phyloP scores from a whole-genome alignment of 2,113 vertebrate species.

The Tenrec ecaudatus region DNA sequence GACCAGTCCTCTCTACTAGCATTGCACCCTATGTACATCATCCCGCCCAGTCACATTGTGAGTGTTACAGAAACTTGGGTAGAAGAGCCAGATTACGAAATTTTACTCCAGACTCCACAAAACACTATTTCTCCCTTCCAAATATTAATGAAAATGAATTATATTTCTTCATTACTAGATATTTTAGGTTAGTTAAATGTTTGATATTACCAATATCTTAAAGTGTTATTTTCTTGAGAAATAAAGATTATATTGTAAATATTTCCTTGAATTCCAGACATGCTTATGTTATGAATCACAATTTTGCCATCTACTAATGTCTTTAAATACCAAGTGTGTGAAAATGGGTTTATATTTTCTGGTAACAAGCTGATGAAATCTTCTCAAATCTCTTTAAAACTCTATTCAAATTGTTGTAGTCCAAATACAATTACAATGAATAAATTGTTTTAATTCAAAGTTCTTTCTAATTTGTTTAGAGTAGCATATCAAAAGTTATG shows the following conservation, averaged over 20 bases:
- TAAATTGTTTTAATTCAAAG: constrained; percentile 42
- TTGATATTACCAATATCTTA: not conserved
- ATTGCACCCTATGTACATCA: too few species aligned
- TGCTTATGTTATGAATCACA: not conserved
- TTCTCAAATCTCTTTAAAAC: constrained; percentile 38
- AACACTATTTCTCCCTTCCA: not conserved
- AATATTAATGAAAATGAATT: not conserved
- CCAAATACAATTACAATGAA: not conserved
- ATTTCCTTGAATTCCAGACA: not conserved
- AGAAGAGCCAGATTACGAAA: not conserved
- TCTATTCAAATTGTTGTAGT: constrained; percentile 51
- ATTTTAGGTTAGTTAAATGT: constrained; percentile 32
- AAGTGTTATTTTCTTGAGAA: not conserved
- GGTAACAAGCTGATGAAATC: not conserved
- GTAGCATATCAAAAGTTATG: constrained; percentile 7
- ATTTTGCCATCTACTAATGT: not conserved
- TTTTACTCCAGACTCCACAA: not conserved
- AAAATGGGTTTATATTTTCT: constrained; percentile 20
- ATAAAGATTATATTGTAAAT: not conserved
- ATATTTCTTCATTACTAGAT: not conserved
- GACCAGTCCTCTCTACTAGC: too few species aligned
- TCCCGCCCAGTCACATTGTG: not conserved
- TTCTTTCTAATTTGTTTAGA: not conserved
- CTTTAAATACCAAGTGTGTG: not conserved
- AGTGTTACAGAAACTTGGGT: not conserved